Base-by-base conservation (phyloP, 2,113 vertebrate genomes). In the Bubo bubo region DNA sequence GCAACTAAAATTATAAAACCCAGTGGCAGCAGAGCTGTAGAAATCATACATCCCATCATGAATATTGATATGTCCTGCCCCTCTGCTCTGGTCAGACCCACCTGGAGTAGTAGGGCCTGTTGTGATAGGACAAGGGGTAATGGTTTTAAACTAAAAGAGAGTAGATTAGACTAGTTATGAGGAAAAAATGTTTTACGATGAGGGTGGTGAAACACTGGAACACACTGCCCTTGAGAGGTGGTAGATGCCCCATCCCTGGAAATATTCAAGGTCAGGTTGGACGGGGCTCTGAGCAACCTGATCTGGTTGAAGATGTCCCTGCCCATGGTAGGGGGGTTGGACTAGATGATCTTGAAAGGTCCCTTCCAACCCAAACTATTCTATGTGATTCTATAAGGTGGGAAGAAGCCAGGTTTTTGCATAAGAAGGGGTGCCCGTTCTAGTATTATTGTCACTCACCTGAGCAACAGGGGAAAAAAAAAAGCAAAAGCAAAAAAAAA, bases 221-320 rank as follows among this genome's bases (percentile, higher is more conserved):
- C 4, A 53, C 9, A 39, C 14, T 79, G 2, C 26, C 24, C 41
- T 52, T 56, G 56, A 34, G 14, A 37, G 64, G 28, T 12, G 2
- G 27, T 2, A 3, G 18, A 34, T 17, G 21, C 4, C 30, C 2
- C 37, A 41, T 14, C 9, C 19, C 9, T n/a, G 32, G 24, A 22
- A 66, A 21, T 8, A 8, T 28, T 35, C 53, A 8, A 55, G 37
- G 18, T 3, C 1, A 1, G 21, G 32, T 1, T 83, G 53, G 14
- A n/a, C 0, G 2, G 28, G 11, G 7, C 16, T 30, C 9, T 37
- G n/a, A 60, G 35, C 8, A 70, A n/a, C 0, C 0, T 20, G 26
- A 1, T 80, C 8, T 20, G 5, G n/a, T 39, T 12, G 23, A 53
- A 76, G 12, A 14, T 26, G 30, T 8, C 18, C 12, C 52, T 63